Conservation (phyloP, 2,113 vertebrate genomes). For the Morphnarchus princeps region DNA sequence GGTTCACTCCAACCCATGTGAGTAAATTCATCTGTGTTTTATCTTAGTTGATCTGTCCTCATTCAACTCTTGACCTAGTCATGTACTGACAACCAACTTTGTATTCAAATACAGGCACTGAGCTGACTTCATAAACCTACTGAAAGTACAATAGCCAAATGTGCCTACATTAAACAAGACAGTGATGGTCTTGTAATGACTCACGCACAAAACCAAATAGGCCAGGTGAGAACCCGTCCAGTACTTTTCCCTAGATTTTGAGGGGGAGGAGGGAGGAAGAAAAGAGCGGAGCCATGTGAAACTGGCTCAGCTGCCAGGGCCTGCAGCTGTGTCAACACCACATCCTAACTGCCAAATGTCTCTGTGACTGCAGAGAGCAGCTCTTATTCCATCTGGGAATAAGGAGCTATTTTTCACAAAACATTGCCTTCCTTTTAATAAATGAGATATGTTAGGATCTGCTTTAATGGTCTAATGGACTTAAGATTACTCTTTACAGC, state of each 20-base stretch:
- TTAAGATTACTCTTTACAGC: background rate
- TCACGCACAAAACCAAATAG: background rate
- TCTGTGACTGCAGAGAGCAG: background rate
- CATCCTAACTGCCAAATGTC: background rate
- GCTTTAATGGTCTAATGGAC: background rate
- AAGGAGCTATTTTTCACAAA: constrained; percentile 27
- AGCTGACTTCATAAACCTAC: background rate
- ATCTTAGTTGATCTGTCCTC: background rate
- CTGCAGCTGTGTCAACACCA: constrained; percentile 59
- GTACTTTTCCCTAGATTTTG: background rate
- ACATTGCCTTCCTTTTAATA: background rate
- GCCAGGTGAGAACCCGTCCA: background rate
- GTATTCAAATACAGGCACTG: background rate
- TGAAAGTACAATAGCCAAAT: background rate
- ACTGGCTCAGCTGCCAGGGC: background rate
- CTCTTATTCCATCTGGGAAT: background rate
- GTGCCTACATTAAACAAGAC: background rate
- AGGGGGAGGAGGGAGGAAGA: background rate
- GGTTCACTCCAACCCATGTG: background rate
- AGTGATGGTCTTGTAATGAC: background rate
- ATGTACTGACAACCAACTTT: background rate
- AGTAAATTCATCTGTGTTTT: background rate
- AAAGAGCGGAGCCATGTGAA: constrained; percentile 9
- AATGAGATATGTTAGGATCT: background rate
- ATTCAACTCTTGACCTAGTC: background rate